A percentile compares a stretch with the other conserved stretches of the same genome.
Evolutionary conservation across 2,888 invertebrate species (phyloP).

Genomic region (Plebejus melissa): DNA sequence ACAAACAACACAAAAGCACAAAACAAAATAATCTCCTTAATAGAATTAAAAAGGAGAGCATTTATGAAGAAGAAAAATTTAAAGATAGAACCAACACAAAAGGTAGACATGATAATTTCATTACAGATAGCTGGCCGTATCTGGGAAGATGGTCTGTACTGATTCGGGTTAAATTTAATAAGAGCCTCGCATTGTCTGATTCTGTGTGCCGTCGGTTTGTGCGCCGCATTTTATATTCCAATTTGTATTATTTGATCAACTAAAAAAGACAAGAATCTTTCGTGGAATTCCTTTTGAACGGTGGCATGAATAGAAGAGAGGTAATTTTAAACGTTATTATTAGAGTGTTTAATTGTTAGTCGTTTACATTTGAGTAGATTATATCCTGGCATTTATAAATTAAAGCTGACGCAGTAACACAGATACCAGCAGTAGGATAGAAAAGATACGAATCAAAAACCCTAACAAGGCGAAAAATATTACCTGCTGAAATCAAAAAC

Average conservation of each 20-base stretch:
- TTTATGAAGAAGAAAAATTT: slow-evolving; percentile 14
- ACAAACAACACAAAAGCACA: neutral
- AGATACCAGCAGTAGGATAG: neutral
- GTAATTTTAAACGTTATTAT: neutral
- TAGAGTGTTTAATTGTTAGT: neutral
- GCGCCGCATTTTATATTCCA: slow-evolving; percentile 14
- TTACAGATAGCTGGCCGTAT: slow-evolving; percentile 14
- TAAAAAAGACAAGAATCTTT: slow-evolving; percentile 6
- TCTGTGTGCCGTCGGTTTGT: slow-evolving; percentile 1
- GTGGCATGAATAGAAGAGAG: neutral
- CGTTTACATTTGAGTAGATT: too few relatives aligned
- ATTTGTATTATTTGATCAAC: slow-evolving; percentile 14
- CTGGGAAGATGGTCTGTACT: neutral
- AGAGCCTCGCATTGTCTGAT: slow-evolving; percentile 19
- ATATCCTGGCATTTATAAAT: too few relatives aligned
- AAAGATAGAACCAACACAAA: slow-evolving; percentile 9
- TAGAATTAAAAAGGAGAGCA: slow-evolving; percentile 17
- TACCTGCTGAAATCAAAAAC: neutral
- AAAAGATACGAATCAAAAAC: neutral
- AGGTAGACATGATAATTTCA: slow-evolving; percentile 20
- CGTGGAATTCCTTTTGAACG: neutral
- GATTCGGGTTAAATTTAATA: slow-evolving; percentile 23
- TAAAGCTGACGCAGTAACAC: neutral
- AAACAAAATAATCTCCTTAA: neutral
- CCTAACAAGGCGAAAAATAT: neutral